These are phyloP conservation scores for Bubo bubo DNA, from an alignment of 2,113 vertebrate species.

Conservation along the genomic window DNA sequence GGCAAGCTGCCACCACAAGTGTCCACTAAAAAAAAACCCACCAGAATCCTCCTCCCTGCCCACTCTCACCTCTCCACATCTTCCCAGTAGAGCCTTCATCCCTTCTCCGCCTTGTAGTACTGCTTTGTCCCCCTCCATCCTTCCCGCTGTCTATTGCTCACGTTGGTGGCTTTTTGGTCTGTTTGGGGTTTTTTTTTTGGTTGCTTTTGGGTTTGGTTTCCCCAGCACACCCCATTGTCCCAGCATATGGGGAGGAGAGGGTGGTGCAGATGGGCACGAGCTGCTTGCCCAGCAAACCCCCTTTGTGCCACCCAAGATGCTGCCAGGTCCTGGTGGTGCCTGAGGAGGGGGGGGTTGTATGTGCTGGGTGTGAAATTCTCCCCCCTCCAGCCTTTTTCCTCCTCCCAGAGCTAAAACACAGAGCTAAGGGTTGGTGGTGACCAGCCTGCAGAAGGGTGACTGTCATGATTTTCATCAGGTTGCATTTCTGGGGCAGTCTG, in stretches of 20 bases:
- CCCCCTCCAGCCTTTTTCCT: not conserved
- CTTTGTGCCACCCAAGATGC: not conserved
- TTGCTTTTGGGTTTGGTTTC: not conserved
- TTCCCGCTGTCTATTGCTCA: not conserved
- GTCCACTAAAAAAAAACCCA: not conserved
- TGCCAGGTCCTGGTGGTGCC: not conserved
- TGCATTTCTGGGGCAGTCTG: not conserved
- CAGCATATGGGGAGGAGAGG: not conserved
- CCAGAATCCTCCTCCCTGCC: conserved; percentile 17
- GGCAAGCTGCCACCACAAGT: accelerated
- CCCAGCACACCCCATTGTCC: not conserved
- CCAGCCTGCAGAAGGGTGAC: not conserved
- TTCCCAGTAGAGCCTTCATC: not conserved
- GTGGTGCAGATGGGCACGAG: not conserved
- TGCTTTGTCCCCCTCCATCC: not conserved
- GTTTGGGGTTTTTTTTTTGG: not conserved
- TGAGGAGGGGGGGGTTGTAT: accelerated
- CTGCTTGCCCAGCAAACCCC: not conserved
- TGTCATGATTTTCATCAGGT: not conserved
- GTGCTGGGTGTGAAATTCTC: not conserved
- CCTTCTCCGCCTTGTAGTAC: not conserved
- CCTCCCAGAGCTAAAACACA: not conserved
- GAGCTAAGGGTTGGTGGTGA: accelerated
- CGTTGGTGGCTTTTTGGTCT: not conserved
- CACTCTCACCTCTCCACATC: not conserved